Evolutionary conservation across 2,888 invertebrate species (phyloP).

Genomic region (Cheilosia vernalis): DNA sequence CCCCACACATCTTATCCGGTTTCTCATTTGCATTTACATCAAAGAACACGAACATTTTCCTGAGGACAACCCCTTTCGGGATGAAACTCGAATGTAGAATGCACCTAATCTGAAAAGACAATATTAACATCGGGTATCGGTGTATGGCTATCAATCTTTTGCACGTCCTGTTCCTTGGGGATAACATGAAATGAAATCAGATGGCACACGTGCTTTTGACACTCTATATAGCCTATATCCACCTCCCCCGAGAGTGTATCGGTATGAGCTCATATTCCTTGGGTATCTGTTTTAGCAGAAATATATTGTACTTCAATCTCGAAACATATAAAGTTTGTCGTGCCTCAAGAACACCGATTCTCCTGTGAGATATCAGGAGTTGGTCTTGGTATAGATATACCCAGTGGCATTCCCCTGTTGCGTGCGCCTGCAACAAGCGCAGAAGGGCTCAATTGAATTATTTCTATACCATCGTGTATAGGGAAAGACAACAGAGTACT

Average conservation of each 20-base stretch:
- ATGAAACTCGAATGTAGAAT: constrained; percentile 31
- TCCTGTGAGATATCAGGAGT: constrained; percentile 41
- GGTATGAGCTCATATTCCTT: neutral
- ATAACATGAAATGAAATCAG: constrained; percentile 67
- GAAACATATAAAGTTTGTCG: constrained; percentile 62
- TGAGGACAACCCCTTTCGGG: constrained; percentile 48
- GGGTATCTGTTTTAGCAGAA: constrained; percentile 21
- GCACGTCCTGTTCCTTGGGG: constrained; percentile 64
- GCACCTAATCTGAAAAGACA: constrained; percentile 70
- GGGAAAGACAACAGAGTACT: constrained; percentile 24
- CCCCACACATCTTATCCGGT: constrained; percentile 62
- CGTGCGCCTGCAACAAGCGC: constrained; percentile 62
- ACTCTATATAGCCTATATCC: constrained; percentile 17
- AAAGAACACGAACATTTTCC: constrained; percentile 62
- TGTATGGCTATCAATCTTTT: constrained; percentile 69
- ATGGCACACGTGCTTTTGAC: constrained; percentile 72
- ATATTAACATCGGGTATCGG: constrained; percentile 62
- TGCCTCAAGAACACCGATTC: constrained; percentile 46
- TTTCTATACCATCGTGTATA: constrained; percentile 54
- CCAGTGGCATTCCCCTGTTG: constrained; percentile 40
- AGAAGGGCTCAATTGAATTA: constrained; percentile 54
- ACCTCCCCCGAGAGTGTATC: constrained; percentile 16
- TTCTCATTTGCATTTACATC: constrained; percentile 73
- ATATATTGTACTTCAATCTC: constrained; percentile 51
- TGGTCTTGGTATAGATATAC: constrained; percentile 20